Conservation (phyloP, 2,113 vertebrate species). For the Progne subis region DNA sequence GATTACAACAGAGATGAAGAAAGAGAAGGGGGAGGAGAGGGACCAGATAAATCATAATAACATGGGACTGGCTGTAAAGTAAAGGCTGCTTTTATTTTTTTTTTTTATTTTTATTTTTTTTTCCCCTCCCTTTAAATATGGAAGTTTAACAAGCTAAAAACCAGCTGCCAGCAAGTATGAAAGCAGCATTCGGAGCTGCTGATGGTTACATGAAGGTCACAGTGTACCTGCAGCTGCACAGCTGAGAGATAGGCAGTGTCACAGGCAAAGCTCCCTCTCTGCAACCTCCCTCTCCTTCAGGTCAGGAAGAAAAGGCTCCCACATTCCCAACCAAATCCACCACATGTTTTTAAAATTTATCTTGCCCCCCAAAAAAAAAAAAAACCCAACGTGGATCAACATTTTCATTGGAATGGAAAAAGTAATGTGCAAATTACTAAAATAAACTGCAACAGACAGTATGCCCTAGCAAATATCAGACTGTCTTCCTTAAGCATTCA, state of each 20-base stretch:
- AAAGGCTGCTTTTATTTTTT: background rate
- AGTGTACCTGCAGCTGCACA: background rate
- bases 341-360: fast-evolving
- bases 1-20: background rate
- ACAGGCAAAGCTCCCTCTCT: background rate
- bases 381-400: background rate
- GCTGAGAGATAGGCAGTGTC: background rate
- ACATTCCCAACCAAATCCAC: background rate
- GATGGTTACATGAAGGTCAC: conserved; percentile 21
- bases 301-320: background rate
- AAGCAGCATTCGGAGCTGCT: background rate
- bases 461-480: background rate
- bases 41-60: background rate
- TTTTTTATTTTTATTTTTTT: no score
- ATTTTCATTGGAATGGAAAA: background rate
- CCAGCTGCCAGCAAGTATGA: background rate
- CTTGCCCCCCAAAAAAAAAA: background rate
- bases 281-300: background rate
- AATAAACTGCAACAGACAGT: background rate
- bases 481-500: background rate
- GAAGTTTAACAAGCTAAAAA: background rate
- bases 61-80: background rate
- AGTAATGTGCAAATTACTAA: background rate
- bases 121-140: background rate
- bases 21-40: background rate